A percentile compares a stretch with the other conserved stretches of the same genome.
Evolutionary conservation across 2,888 invertebrate species (phyloP).

Genomic region (Brenthis daphne): DNA sequence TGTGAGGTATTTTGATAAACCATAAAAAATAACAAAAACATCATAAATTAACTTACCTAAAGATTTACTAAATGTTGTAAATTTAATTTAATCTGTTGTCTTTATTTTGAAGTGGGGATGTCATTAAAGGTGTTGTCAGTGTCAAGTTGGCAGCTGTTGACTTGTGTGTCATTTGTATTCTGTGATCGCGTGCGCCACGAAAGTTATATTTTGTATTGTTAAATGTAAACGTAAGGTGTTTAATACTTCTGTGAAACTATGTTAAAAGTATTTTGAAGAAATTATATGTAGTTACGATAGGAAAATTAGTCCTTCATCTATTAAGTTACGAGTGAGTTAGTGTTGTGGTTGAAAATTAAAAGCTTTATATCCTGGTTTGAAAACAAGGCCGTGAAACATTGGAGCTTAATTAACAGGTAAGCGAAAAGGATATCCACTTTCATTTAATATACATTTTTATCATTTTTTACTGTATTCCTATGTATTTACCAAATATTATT

Average conservation of each 20-base stretch:
- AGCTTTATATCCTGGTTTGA: slow-evolving; percentile 47
- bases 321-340: slow-evolving; percentile 15
- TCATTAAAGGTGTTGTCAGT: slow-evolving; percentile 7
- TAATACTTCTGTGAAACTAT: slow-evolving; percentile 31
- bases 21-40: no score
- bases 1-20: no score
- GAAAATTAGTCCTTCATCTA: not conserved
- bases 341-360: slow-evolving; percentile 46
- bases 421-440: slow-evolving; percentile 46
- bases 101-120: not conserved
- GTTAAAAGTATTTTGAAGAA: slow-evolving; percentile 4
- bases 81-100: no score
- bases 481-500: not conserved
- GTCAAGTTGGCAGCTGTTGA: slow-evolving; percentile 14
- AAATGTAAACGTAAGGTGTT: slow-evolving; percentile 24
- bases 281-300: not conserved
- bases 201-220: slow-evolving; percentile 16
- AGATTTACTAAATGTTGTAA: no score
- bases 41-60: no score
- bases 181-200: slow-evolving; percentile 35
- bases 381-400: slow-evolving; percentile 55
- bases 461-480: not conserved
- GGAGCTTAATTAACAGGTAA: slow-evolving; percentile 51
- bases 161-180: slow-evolving; percentile 23
- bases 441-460: slow-evolving; percentile 23